Conservation (phyloP, 2,888 invertebrate genomes). For the Agonopterix heracliana region DNA sequence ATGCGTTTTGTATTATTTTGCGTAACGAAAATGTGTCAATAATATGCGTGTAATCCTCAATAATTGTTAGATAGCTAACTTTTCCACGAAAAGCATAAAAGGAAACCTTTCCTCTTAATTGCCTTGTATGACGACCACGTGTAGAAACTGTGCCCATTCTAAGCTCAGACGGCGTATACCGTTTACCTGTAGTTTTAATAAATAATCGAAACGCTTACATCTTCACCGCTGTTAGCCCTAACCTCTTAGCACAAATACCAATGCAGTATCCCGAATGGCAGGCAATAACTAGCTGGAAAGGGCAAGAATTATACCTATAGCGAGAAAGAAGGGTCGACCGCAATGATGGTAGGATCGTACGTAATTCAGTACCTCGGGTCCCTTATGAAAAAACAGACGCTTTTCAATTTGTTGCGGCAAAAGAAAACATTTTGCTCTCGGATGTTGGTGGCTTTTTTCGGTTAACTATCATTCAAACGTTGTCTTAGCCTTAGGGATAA, state of each 20-base stretch:
- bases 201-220: no score
- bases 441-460: slow-evolving; percentile 24
- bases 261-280: slow-evolving; percentile 7
- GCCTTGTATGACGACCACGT: no score
- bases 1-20: no score
- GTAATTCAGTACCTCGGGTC: slow-evolving; percentile 35
- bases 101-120: no score
- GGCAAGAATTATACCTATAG: slow-evolving; percentile 3
- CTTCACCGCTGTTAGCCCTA: background rate
- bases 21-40: no score
- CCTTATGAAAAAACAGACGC: slow-evolving; percentile 29
- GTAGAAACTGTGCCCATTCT: no score
- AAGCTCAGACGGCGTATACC: no score
- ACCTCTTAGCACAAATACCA: slow-evolving; percentile 8
- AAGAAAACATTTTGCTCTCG: slow-evolving; percentile 47
- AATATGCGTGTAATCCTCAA: no score
- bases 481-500: no score
- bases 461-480: no score
- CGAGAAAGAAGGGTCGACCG: slow-evolving; percentile 16
- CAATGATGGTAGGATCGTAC: slow-evolving; percentile 23
- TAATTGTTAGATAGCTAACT: no score
- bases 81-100: no score
- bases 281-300: slow-evolving; percentile 7
- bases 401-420: slow-evolving; percentile 49
- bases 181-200: background rate